Evolutionary conservation across 1,140 invertebrate genomes (phyloP), one percentile per base, ranked within the genome.

Genomic region (Cydia pomonella): DNA sequence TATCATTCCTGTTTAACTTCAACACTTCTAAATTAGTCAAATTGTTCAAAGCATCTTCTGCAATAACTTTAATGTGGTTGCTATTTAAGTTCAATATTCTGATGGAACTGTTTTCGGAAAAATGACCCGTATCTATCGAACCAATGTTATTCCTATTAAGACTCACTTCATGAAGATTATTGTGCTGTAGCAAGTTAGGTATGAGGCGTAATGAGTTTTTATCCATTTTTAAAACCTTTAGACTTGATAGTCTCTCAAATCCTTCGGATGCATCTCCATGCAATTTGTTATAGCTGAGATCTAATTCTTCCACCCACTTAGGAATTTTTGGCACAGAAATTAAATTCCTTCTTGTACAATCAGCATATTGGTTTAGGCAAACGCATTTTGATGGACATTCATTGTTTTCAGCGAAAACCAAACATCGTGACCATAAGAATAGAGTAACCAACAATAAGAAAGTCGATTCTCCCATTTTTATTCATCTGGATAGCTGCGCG

Each of bases 1-100:
- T 92, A 76, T 95, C 94, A 95, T 99, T 99, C 84, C 96, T 96
- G 81, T 96, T 97, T 71, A 98, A 87, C 84, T 96, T 96, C 74
- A 99, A 92, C 77, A 96, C 95, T 73, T 95, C 94, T 21, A 98
- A 93, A 23, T 94, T 93, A 10, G 94, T 94, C n/a, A 98, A 88
- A 87, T 96, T 95, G 78, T 95, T 94, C 77, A 98, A 95, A 72
- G 95, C 94, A 59, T 94, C 94, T 77, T 94, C 94, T 82, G 96
- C 94, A 38, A 98, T 94, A 12, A 91, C 87, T 74, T 93, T 92
- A 75, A 98, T 96, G 73, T 94, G 94, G 93, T 98, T 98, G 80
- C 93, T 95, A 85, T 96, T 97, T 77, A 98, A 90, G 88, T 96
- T 90, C 50, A 91, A 79, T 77, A 78, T 82, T 76, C 79, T 89